These are phyloP conservation scores for Periophthalmus modestus DNA, from an alignment of 2,113 vertebrate species.

Conservation along the genomic window DNA sequence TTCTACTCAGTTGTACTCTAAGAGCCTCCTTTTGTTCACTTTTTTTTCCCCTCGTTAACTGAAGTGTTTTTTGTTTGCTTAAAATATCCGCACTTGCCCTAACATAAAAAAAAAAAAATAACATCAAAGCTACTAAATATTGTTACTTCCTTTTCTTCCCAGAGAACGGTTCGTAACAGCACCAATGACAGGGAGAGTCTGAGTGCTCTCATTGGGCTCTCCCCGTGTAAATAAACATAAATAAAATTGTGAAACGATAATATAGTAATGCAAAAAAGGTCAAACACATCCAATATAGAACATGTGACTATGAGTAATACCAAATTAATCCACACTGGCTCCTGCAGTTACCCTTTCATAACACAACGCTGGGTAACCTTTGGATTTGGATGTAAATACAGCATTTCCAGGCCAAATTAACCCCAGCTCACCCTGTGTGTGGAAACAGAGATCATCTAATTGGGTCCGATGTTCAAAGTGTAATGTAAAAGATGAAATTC, in stretches of 20 bases:
- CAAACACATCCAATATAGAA: background rate
- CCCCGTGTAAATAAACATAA: too few relatives aligned
- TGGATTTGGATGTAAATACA: background rate
- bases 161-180: too few relatives aligned
- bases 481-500: background rate
- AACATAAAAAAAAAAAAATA: too few relatives aligned
- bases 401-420: background rate
- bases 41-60: too few relatives aligned
- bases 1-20: too few relatives aligned
- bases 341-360: constrained; percentile 6
- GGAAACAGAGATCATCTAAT: background rate
- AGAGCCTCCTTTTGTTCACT: too few relatives aligned
- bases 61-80: too few relatives aligned
- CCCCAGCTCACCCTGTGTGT: background rate
- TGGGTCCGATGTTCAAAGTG: background rate
- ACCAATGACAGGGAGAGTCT: too few relatives aligned
- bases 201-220: too few relatives aligned
- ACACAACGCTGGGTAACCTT: background rate
- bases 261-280: background rate
- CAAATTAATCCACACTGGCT: background rate
- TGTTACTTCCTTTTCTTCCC: too few relatives aligned
- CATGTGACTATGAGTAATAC: background rate
- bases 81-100: too few relatives aligned
- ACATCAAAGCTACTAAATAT: too few relatives aligned
- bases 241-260: background rate